Evolutionary conservation across 2,113 vertebrate genomes (phyloP).

Genomic region (Forbesichthys papilliferus): DNA sequence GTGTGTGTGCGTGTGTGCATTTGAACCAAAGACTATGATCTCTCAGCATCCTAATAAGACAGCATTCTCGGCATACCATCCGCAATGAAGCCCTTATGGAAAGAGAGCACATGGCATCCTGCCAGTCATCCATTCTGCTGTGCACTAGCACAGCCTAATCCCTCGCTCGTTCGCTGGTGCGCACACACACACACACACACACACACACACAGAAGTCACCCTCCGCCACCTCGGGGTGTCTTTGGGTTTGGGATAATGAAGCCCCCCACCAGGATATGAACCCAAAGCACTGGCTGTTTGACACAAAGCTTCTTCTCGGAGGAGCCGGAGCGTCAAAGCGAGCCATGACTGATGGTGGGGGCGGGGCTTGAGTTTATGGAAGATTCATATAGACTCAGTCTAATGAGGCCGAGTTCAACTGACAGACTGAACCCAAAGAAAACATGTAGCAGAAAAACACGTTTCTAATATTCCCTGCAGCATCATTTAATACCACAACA

Average conservation of each 20-base stretch:
- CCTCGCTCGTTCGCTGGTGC: constrained; percentile 31
- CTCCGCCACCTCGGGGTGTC: constrained; percentile 55
- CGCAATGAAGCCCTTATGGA: constrained; percentile 71
- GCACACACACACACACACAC: constrained; percentile 1
- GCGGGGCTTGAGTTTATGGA: constrained; percentile 59
- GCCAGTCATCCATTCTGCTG: constrained; percentile 76
- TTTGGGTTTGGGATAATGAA: constrained; percentile 65
- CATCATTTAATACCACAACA: constrained; percentile 28
- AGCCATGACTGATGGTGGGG: constrained; percentile 52
- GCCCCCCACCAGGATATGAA: constrained; percentile 54
- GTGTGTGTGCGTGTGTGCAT: constrained; percentile 8
- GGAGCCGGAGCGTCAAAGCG: constrained; percentile 53
- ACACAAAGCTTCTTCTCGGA: constrained; percentile 59
- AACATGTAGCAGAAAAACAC: constrained; percentile 29
- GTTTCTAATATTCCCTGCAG: constrained; percentile 46
- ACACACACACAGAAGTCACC: constrained; percentile 48
- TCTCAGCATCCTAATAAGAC: constrained; percentile 51
- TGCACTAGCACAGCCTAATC: constrained; percentile 64
- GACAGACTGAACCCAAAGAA: constrained; percentile 31
- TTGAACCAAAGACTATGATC: constrained; percentile 33
- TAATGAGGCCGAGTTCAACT: constrained; percentile 36
- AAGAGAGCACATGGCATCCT: constrained; percentile 59
- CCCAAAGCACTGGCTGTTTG: constrained; percentile 55
- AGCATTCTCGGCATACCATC: constrained; percentile 77
- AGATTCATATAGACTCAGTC: constrained; percentile 65